A percentile compares a stretch with the other conserved stretches of the same genome.
Conservation (phyloP, 2,888 invertebrate genomes). For the Tipula confusa region DNA sequence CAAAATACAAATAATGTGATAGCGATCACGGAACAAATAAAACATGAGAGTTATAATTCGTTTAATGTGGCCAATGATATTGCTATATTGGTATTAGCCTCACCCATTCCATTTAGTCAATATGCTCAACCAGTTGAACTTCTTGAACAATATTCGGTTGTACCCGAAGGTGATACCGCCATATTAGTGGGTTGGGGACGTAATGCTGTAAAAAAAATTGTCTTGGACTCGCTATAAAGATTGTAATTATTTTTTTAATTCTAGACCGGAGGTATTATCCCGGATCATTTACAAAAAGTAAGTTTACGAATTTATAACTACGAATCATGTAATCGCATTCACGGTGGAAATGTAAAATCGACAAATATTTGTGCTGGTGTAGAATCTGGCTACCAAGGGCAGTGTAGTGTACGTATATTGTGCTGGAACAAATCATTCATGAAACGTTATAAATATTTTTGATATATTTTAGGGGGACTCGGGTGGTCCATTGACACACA, state of each 20-base stretch:
- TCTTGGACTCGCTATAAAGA: too few species aligned
- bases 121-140: background rate
- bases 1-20: background rate
- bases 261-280: background rate
- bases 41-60: background rate
- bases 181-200: background rate
- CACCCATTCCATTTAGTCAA: background rate
- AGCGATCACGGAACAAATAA: background rate
- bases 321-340: background rate
- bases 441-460: too few species aligned
- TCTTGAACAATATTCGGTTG: background rate
- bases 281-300: background rate
- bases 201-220: background rate
- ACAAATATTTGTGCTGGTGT: conserved; percentile 28
- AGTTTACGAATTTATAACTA: background rate
- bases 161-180: background rate
- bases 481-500: background rate
- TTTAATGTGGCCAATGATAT: background rate
- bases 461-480: background rate
- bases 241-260: background rate
- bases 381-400: background rate
- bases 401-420: conserved; percentile 15
- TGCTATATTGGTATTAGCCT: background rate
- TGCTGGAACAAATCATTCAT: too few species aligned
- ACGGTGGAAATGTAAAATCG: background rate